phyloP scores from a whole-genome alignment of 1,140 invertebrate species.

The Delia radicum region DNA sequence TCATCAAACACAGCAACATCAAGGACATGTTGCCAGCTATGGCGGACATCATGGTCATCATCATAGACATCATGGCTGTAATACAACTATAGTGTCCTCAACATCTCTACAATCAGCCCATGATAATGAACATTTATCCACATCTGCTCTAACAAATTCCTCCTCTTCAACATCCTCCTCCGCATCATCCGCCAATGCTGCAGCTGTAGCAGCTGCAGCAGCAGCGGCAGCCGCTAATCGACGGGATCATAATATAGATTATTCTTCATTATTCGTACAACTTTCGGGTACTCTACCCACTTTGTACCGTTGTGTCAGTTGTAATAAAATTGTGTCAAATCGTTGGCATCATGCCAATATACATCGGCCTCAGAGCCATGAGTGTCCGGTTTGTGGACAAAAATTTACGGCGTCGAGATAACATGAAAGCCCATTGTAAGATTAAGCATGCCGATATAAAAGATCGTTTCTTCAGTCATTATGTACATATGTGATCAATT shows the following conservation, averaged over 20 bases:
- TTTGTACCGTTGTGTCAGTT: slow-evolving; percentile 56
- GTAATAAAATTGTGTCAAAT: slow-evolving; percentile 72
- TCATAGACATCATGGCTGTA: slow-evolving; percentile 17
- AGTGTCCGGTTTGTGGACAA: slow-evolving; percentile 68
- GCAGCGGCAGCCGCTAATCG: slow-evolving; percentile 48
- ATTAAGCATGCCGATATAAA: slow-evolving; percentile 66
- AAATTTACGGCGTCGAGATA: slow-evolving; percentile 69
- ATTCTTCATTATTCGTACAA: slow-evolving; percentile 53
- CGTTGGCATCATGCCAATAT: slow-evolving; percentile 72
- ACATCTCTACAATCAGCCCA: background rate
- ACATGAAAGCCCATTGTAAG: slow-evolving; percentile 69
- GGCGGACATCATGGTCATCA: slow-evolving; percentile 28
- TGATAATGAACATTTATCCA: background rate
- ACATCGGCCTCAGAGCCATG: slow-evolving; percentile 69
- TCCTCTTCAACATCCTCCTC: slow-evolving; percentile 15
- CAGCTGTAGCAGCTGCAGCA: slow-evolving; percentile 37
- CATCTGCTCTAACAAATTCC: slow-evolving; percentile 24
- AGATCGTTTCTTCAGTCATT: slow-evolving; percentile 56
- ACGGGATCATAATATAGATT: slow-evolving; percentile 55
- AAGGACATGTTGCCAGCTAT: slow-evolving; percentile 36
- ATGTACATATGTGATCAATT: slow-evolving; percentile 59
- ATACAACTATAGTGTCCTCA: background rate
- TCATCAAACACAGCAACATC: slow-evolving; percentile 30
- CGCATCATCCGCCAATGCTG: slow-evolving; percentile 17
- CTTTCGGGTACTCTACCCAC: slow-evolving; percentile 53